Percentiles rank a stretch among this genome's conserved stretches.
phyloP scores from a whole-genome alignment of 2,113 vertebrate species.

The Jacana jacana region DNA sequence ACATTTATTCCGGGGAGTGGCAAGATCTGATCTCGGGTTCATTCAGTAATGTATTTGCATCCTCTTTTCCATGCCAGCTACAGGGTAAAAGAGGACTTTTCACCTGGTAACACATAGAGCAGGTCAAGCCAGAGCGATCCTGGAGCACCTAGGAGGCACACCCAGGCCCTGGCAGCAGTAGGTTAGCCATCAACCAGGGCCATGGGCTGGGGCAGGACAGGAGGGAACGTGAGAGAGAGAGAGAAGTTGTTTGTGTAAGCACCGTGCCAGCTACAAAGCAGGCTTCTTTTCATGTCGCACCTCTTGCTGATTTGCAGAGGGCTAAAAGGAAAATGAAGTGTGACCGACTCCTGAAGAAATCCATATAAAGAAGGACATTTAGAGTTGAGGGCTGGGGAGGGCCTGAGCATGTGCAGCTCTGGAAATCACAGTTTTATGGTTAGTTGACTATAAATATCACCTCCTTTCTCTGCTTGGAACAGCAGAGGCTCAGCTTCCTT shows the following conservation, averaged over 20 bases:
- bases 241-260: conserved; percentile 23
- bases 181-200: neutral
- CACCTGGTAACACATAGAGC: neutral
- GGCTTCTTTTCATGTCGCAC: neutral
- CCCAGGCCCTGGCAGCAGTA: neutral
- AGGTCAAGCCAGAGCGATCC: neutral
- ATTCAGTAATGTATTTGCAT: neutral
- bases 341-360: neutral
- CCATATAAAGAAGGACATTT: neutral
- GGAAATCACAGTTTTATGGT: neutral
- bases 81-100: neutral
- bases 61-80: neutral
- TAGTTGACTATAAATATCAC: conserved; percentile 24
- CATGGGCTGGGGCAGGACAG: neutral
- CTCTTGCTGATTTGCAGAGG: neutral
- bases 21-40: neutral
- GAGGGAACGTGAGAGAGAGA: neutral
- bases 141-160: neutral
- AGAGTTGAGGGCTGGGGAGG: neutral
- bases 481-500: conserved; percentile 14
- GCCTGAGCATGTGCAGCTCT: neutral
- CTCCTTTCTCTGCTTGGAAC: conserved; percentile 6
- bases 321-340: neutral
- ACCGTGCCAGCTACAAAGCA: neutral
- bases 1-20: neutral